Evolutionary conservation across 2,113 vertebrate species (phyloP), one percentile per base, ranked within the genome.

Genomic region (Mungos mungo): DNA sequence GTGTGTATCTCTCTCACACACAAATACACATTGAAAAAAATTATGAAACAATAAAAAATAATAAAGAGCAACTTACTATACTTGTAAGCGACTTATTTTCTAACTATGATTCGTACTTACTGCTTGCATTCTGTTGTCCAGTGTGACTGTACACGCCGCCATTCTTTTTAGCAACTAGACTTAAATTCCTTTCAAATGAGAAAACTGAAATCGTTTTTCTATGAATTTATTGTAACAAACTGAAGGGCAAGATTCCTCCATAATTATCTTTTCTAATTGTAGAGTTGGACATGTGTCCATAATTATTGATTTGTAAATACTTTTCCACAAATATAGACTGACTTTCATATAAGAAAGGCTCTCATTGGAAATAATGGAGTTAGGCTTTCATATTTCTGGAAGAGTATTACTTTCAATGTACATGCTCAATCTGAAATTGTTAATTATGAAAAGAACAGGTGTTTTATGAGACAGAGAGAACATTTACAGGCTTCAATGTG

Each of bases 181-280:
- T 96, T 91, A 95, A 95, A 95, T 96, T 96, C 83, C 54, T 96
- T 97, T 93, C 86, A 93, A 85, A 87, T 93, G 83, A 97, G 72
- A 92, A 80, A 54, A 15, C 38, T 33, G 81, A 89, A 92, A 95
- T 96, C 54, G 69, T 82, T 96, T 92, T 66, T 88, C 47, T n/a
- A 31, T 90, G 77, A 50, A 63, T 86, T 74, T 87, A 77, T 41
- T 90, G 35, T 82, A 96, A 83, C 68, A 83, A 85, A 87, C 14
- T 45, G 9, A 96, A 90, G 8, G 19, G 21, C 14, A 88, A 89
- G 35, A 16, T 83, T 92, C 50, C 6, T 95, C 41, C 16, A 54
- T 84, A 76, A 87, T 13, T 50, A 23, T 54, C 50, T 88, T 95
- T 91, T 74, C 27, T 72, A 81, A 76, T n/a, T 82, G n/a, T 35